Percentiles rank a stretch among this genome's conserved stretches.
Conservation (phyloP, 2,888 invertebrate species). For the Crossocerus cetratus region DNA sequence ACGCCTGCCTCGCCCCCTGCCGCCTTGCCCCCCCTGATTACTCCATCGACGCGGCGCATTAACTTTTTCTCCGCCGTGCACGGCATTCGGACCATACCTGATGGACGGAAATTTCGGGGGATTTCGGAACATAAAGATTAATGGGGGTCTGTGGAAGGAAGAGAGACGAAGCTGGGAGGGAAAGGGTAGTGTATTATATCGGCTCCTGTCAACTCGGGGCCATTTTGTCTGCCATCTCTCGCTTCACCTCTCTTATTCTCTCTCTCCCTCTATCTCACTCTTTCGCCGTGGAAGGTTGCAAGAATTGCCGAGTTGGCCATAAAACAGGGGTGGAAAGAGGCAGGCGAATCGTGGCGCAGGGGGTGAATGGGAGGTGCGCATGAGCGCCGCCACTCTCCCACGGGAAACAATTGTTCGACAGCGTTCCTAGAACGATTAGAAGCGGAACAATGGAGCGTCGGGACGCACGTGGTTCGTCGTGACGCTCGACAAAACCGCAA, state of each 20-base stretch:
- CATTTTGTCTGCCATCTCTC: neutral
- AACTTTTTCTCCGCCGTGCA: too few species aligned
- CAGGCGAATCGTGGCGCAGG: conserved; percentile 1
- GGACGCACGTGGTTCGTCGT: conserved; percentile 60
- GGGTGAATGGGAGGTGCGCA: conserved; percentile 12
- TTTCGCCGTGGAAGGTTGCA: neutral
- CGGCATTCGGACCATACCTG: too few species aligned
- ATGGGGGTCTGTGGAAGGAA: neutral
- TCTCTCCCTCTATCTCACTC: neutral
- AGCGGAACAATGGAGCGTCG: conserved; percentile 62
- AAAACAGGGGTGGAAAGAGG: conserved; percentile 21
- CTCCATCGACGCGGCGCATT: too few species aligned
- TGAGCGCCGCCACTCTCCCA: conserved; percentile 57
- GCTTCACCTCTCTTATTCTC: neutral
- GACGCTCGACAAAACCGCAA: conserved; percentile 65
- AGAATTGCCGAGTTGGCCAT: conserved; percentile 9
- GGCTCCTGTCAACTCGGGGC: too few species aligned
- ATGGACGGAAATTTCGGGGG: too few species aligned
- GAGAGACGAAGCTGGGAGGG: neutral
- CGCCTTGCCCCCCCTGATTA: neutral
- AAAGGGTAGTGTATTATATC: too few species aligned
- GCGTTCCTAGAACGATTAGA: conserved; percentile 70
- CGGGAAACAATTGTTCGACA: conserved; percentile 58
- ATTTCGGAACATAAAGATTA: too few species aligned
- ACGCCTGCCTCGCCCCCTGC: neutral